Conservation (phyloP, 2,113 vertebrate genomes). For the Heterocephalus glaber region DNA sequence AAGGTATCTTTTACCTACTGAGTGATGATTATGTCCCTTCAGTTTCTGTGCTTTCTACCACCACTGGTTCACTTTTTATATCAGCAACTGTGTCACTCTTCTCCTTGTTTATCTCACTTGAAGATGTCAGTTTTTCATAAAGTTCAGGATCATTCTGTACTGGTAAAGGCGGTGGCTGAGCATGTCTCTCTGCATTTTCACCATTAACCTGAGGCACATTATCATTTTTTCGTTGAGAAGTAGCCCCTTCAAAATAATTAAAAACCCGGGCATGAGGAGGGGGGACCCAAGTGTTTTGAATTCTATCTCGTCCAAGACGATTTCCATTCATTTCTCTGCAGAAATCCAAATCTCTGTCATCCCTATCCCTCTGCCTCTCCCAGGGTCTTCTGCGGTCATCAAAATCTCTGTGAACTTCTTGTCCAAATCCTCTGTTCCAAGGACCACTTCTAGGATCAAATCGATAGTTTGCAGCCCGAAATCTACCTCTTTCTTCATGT, state of each 20-base stretch:
- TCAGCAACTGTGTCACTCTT: slow-evolving; percentile 95
- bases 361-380: slow-evolving; percentile 96
- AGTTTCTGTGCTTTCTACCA: slow-evolving; percentile 99
- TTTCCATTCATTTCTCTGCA: slow-evolving; percentile 95
- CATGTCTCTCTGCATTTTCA: slow-evolving; percentile 90
- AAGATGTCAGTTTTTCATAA: slow-evolving; percentile 88
- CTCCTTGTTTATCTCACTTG: slow-evolving; percentile 92
- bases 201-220: slow-evolving; percentile 90
- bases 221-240: slow-evolving; percentile 87
- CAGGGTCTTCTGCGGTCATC: slow-evolving; percentile 96
- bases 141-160: slow-evolving; percentile 88
- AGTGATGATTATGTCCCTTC: slow-evolving; percentile 99
- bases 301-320: slow-evolving; percentile 92
- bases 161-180: slow-evolving; percentile 85
- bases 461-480: slow-evolving; percentile 91
- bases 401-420: slow-evolving; percentile 95
- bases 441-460: slow-evolving; percentile 93
- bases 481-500: slow-evolving; percentile 91
- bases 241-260: slow-evolving; percentile 89
- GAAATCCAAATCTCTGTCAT: slow-evolving; percentile 98
- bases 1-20: slow-evolving; percentile 99
- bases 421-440: slow-evolving; percentile 95
- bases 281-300: slow-evolving; percentile 90
- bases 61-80: slow-evolving; percentile 97
- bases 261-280: slow-evolving; percentile 89